Base-by-base conservation (phyloP, 2,113 vertebrate genomes). In the Onychostoma macrolepis region DNA sequence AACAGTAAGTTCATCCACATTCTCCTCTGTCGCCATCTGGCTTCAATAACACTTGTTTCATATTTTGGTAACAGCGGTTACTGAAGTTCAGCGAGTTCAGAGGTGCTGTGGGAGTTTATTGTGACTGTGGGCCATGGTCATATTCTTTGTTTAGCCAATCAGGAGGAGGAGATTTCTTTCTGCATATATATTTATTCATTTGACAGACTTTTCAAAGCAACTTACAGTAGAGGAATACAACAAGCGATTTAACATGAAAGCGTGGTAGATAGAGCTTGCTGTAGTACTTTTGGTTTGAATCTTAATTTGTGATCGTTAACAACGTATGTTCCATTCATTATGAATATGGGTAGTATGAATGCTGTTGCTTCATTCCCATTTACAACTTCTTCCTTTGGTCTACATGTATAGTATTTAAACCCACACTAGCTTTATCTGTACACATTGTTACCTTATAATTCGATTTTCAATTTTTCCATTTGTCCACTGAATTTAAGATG, bases 1-100 rank as follows among this genome's bases (percentile, higher is more conserved):
- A 91, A 97, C 96, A 94, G 97, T 97, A 96, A 96, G 97, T 86
- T 45, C 8, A 28, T 26, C 56, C 61, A 43, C 10, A 7, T 11
- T 80, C 50, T 65, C 30, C 50, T 61, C 6, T 6, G n/a, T 15
- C 24, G n/a, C 26, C 10, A 3, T 75, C 33, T 45, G 19, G 72
- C 33, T 75, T 56, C 61, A 63, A 67, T 45, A 26, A 63, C 28
- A n/a, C 45, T n/a, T 30, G 45, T 26, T 81, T 87, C 10, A 41
- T 28, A 21, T n/a, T 58, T 21, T 58, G 30, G 33, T 36, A 41
- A 13, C 10, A 41, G 33, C 0, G 12, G 33, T 79, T 26, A 24
- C 53, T 33, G 45, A 28, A 78, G 28, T 30, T 78, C 76, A 78
- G 3, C 4, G 45, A 6, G 24, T 75, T 75, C 43, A 78, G 17